Evolutionary conservation across 2,113 vertebrate genomes (phyloP), one percentile per base, ranked within the genome.

Genomic region (Stegastes partitus): DNA sequence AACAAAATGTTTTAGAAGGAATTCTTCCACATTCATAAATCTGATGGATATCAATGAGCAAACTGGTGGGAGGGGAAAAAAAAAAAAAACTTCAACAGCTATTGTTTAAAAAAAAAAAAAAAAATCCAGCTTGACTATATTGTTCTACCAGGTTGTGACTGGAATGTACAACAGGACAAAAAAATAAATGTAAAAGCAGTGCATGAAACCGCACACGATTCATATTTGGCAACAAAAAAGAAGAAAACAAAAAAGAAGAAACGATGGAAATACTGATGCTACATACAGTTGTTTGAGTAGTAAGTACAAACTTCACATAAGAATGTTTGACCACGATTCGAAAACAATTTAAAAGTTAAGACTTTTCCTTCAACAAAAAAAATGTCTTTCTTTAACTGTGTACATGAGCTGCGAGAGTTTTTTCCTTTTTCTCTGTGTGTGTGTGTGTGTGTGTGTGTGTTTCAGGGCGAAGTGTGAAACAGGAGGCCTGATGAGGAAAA

Each of bases 191-290:
- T 84, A 75, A 85, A 87, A 89, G 85, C 83, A 89, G 90, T 90
- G 91, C 87, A 89, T 87, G 74, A 89, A 91, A 89, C 64, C 62
- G 78, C 83, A 89, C 87, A 88, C 83, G 15, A 74, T 69, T 87
- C 79, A 89, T 89, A 93, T 94, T 95, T 95, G 94, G 94, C 93
- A 94, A 93, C 90, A 90, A 87, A 87, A 79, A 77, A 79, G 77
- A 78, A 78, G 74, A 19, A 87, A 90, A n/a, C 89, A 88, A 87
- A 87, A 79, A 77, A 79, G 77, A 78, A 78, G 74, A 19, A 87
- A 90, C 86, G 71, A 89, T 93, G 88, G 91, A 91, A 94, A 93
- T 93, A 93, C 93, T 94, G 91, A 91, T 92, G 91, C 91, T 93
- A 92, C 91, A 90, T 92, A 92, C 83, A 89, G 74, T 87, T 86